A percentile compares a stretch with the other conserved stretches of the same genome.
Conservation (phyloP, 2,888 invertebrate genomes). For the Sphecodes monilicornis region DNA sequence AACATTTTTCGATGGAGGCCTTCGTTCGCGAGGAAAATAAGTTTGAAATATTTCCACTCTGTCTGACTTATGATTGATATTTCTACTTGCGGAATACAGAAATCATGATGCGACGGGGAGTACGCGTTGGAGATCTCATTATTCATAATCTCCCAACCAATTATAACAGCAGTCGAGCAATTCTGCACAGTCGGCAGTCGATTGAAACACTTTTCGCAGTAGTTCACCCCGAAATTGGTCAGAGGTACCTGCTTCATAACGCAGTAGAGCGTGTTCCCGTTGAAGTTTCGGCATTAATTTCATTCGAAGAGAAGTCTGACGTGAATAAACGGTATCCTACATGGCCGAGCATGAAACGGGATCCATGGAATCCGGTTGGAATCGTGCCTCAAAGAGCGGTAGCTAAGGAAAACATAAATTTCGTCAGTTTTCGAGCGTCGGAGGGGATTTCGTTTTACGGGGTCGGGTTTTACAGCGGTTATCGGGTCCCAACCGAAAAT, state of each 20-base stretch:
- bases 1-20: background rate
- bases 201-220: background rate
- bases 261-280: background rate
- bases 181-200: background rate
- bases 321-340: background rate
- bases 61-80: background rate
- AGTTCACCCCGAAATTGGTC: background rate
- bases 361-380: background rate
- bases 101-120: background rate
- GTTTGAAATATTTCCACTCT: background rate
- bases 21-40: background rate
- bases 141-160: background rate
- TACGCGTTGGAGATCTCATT: background rate
- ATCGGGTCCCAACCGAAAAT: conserved; percentile 16
- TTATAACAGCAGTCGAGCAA: background rate
- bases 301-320: background rate
- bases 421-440: background rate
- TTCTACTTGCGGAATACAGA: background rate
- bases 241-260: background rate
- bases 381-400: background rate
- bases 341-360: background rate
- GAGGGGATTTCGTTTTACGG: background rate
- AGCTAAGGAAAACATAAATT: conserved; percentile 24
- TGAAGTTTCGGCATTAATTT: background rate
- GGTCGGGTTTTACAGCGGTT: background rate